Evolutionary conservation across 2,113 vertebrate species (phyloP).

Genomic region (Ameiurus melas): DNA sequence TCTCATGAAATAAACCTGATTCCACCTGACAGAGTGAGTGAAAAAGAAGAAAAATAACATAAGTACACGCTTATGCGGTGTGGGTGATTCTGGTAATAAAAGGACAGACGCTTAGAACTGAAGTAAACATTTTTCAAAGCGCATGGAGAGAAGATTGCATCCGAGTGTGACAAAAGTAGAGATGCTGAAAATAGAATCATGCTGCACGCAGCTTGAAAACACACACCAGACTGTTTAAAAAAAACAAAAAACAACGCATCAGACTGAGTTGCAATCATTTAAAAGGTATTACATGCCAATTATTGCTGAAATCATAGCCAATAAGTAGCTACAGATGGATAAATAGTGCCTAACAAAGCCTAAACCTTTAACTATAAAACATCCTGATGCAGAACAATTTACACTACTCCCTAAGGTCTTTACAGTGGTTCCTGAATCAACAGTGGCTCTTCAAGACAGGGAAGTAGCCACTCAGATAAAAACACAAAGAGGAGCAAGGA

Average conservation of each 20-base stretch:
- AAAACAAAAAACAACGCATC: too few species aligned
- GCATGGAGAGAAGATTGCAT: background rate
- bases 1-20: constrained; percentile 95
- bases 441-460: background rate
- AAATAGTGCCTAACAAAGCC: background rate
- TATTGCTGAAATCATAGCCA: background rate
- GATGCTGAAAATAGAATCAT: constrained; percentile 9
- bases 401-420: background rate
- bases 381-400: background rate
- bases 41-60: background rate
- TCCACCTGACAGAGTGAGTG: constrained; percentile 78
- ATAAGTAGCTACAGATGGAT: background rate
- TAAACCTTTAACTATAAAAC: background rate
- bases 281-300: background rate
- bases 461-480: background rate
- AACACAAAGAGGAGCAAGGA: background rate
- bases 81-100: background rate
- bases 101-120: background rate
- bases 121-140: background rate
- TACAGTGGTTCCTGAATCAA: background rate
- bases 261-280: background rate
- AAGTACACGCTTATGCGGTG: background rate
- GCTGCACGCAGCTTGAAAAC: background rate
- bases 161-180: background rate
- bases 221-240: background rate